phyloP scores from a whole-genome alignment of 2,888 invertebrate species.

The Hirtodrosophila cameraria region DNA sequence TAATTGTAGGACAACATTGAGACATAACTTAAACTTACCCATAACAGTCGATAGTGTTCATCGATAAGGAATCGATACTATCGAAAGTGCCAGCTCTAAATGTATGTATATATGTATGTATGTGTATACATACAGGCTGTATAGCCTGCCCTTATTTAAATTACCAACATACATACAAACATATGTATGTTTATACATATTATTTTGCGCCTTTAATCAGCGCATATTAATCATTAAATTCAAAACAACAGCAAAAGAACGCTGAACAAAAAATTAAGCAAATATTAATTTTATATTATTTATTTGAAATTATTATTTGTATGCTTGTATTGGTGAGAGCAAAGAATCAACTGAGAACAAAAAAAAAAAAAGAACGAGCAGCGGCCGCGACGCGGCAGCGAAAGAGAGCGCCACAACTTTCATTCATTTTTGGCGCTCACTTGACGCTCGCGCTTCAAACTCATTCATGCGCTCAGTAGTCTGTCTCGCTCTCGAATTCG shows the following conservation, averaged over 20 bases:
- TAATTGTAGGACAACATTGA: too few relatives aligned
- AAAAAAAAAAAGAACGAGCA: too few relatives aligned
- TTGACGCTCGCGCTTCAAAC: constrained; percentile 51
- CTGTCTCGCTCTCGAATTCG: too few relatives aligned
- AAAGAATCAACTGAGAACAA: constrained; percentile 27
- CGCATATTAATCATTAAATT: constrained; percentile 77
- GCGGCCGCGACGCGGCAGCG: constrained; percentile 17
- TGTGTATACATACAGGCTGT: constrained; percentile 28
- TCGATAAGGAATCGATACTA: too few relatives aligned
- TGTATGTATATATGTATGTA: background rate
- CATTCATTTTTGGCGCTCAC: constrained; percentile 66
- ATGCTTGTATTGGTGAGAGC: constrained; percentile 29
- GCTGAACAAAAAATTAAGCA: constrained; percentile 43
- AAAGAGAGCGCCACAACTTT: constrained; percentile 61
- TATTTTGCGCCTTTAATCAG: constrained; percentile 61
- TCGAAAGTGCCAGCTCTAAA: too few relatives aligned
- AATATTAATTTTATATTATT: constrained; percentile 62
- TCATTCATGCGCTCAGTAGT: constrained; percentile 64
- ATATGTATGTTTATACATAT: background rate
- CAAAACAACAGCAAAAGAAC: constrained; percentile 49
- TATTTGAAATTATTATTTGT: constrained; percentile 28
- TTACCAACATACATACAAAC: constrained; percentile 2
- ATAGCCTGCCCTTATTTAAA: constrained; percentile 47
- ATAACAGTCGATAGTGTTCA: too few relatives aligned
- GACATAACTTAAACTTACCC: too few relatives aligned